phyloP scores from a whole-genome alignment of 2,113 vertebrate species.

The Sturnus vulgaris region DNA sequence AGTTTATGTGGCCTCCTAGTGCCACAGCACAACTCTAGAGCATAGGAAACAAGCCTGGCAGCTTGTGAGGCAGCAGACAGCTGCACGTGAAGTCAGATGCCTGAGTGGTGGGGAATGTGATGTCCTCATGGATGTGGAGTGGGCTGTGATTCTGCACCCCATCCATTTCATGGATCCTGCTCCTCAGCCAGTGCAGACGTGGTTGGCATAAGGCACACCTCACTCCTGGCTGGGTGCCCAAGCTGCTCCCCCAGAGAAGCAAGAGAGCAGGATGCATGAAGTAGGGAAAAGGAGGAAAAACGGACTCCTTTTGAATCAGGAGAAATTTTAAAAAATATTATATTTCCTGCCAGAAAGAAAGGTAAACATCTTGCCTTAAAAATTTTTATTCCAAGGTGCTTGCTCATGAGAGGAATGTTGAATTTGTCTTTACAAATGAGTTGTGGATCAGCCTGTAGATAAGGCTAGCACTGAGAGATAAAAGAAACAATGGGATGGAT shows the following conservation, averaged over 20 bases:
- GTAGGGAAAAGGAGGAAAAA: not conserved
- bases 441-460: no score
- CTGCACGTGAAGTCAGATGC: not conserved
- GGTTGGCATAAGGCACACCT: accelerated
- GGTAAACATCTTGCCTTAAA: not conserved
- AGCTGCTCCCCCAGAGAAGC: not conserved
- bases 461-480: no score
- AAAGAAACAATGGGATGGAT: no score
- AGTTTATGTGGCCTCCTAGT: not conserved
- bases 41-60: not conserved
- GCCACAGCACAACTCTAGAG: not conserved
- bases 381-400: not conserved
- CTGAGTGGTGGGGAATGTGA: not conserved
- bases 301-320: not conserved
- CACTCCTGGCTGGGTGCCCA: not conserved
- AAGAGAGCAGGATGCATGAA: not conserved
- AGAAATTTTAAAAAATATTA: not conserved
- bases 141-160: not conserved
- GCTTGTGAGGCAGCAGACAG: not conserved
- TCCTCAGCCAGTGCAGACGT: not conserved
- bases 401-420: no score
- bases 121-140: not conserved
- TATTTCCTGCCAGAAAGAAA: not conserved
- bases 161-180: accelerated
- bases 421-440: no score